phyloP scores from a whole-genome alignment of 2,888 invertebrate genomes.

The Brachylomia viminalis region DNA sequence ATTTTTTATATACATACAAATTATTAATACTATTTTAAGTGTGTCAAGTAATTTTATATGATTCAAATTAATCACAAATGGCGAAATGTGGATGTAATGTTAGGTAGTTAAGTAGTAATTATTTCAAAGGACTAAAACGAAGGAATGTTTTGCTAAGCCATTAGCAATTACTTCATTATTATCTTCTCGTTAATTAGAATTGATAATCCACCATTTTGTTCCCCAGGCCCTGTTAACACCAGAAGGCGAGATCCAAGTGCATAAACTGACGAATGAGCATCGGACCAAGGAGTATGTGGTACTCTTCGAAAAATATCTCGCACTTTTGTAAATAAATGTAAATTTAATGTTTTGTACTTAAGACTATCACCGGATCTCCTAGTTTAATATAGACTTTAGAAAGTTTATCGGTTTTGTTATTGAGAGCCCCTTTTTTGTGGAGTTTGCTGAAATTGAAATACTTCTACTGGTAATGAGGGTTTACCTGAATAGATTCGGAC shows the following conservation, averaged over 20 bases:
- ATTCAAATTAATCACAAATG: too few species aligned
- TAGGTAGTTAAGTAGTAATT: too few species aligned
- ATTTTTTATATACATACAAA: too few species aligned
- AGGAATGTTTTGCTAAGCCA: too few species aligned
- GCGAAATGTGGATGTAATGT: too few species aligned
- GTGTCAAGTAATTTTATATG: too few species aligned
- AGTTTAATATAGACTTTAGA: constrained; percentile 42
- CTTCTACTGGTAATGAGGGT: background rate
- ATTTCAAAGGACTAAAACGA: too few species aligned
- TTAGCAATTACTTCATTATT: background rate
- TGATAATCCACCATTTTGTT: constrained; percentile 25
- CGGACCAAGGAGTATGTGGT: constrained; percentile 68
- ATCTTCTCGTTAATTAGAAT: background rate
- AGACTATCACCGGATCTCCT: constrained; percentile 35
- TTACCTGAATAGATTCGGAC: background rate
- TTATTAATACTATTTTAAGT: too few species aligned
- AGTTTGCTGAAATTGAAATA: background rate
- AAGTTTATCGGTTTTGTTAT: background rate
- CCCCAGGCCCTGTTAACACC: constrained; percentile 78
- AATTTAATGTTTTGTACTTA: constrained; percentile 31
- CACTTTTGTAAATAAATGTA: constrained; percentile 75
- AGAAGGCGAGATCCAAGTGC: constrained; percentile 79
- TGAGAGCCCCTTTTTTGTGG: background rate
- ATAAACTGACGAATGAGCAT: constrained; percentile 72
- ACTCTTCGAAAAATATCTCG: constrained; percentile 80